phyloP scores from a whole-genome alignment of 2,797 vertebrate genomes.

The Poeciliopsis infans region DNA sequence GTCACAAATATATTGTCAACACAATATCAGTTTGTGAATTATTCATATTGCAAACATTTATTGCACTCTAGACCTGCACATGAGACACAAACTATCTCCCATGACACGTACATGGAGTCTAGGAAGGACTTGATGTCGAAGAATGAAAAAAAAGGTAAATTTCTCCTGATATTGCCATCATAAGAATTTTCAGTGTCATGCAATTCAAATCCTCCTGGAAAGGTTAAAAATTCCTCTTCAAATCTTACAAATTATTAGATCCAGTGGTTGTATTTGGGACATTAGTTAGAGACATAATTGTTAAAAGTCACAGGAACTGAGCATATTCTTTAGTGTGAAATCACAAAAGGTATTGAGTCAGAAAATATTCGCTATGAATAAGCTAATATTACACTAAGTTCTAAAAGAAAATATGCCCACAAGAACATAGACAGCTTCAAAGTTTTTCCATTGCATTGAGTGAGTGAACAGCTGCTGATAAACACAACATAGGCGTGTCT shows the following conservation, averaged over 20 bases:
- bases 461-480: slow-evolving; percentile 49
- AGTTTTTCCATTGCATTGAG: slow-evolving; percentile 28
- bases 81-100: not conserved
- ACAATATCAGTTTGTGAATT: not conserved
- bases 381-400: slow-evolving; percentile 9
- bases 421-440: slow-evolving; percentile 11
- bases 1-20: not conserved
- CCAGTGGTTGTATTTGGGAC: too few relatives aligned
- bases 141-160: not conserved
- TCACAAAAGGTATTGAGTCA: not conserved
- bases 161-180: not conserved
- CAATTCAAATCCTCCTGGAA: too few relatives aligned
- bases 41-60: not conserved
- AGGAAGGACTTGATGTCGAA: not conserved
- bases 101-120: not conserved
- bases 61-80: not conserved
- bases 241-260: too few relatives aligned
- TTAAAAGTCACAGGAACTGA: slow-evolving; percentile 6
- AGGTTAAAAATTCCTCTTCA: too few relatives aligned
- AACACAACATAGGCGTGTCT: slow-evolving; percentile 31
- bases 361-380: slow-evolving; percentile 17
- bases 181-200: not conserved
- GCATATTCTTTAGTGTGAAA: slow-evolving; percentile 16
- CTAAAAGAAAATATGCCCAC: slow-evolving; percentile 1
- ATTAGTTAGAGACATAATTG: not conserved